A percentile compares a stretch with the other conserved stretches of the same genome.
These are phyloP conservation scores for Pseudopipra pipra DNA, from an alignment of 2,113 vertebrate genomes.

Conservation along the genomic window DNA sequence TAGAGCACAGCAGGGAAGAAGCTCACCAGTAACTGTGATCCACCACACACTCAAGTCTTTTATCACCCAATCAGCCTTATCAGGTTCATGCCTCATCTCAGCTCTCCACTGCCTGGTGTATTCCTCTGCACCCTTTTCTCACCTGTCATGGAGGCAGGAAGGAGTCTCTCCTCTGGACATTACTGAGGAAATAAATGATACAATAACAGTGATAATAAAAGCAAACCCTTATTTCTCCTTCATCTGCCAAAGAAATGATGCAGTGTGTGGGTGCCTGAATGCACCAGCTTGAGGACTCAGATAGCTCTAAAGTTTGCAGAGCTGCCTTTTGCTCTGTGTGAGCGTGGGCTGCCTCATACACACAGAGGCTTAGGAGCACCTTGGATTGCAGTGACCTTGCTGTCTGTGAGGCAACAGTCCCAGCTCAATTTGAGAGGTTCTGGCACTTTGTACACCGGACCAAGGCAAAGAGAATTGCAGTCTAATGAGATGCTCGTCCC, in stretches of 20 bases:
- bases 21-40: neutral
- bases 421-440: constrained; percentile 16
- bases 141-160: neutral
- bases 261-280: neutral
- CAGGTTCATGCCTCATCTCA: neutral
- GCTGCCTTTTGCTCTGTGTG: neutral
- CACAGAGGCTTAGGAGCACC: neutral
- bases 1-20: neutral
- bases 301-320: neutral
- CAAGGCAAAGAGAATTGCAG: constrained; percentile 15
- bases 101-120: neutral
- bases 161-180: neutral
- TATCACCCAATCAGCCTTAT: neutral
- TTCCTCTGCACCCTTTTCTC: neutral
- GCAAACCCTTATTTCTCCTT: neutral
- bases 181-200: neutral
- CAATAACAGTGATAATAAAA: neutral
- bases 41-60: neutral
- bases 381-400: neutral
- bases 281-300: neutral
- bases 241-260: neutral
- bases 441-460: neutral
- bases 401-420: neutral
- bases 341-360: fast-evolving
- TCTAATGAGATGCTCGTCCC: neutral